Percentiles rank a stretch among this genome's conserved stretches.
These are phyloP conservation scores for Calonectris borealis DNA, from an alignment of 2,113 vertebrate species.

Conservation along the genomic window DNA sequence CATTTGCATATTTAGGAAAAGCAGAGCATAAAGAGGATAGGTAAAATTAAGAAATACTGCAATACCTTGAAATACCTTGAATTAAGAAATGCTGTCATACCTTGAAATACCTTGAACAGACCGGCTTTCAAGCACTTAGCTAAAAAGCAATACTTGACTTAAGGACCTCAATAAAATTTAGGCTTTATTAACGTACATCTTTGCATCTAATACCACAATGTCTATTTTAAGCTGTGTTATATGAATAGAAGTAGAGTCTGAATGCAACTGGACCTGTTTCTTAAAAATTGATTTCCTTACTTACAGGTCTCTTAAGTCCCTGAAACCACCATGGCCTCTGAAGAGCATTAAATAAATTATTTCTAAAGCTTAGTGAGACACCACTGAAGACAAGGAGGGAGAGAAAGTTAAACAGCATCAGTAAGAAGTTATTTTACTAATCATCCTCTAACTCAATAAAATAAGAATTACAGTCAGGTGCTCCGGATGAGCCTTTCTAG, in stretches of 20 bases:
- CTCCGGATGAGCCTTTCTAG: background rate
- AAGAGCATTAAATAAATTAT: background rate
- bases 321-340: background rate
- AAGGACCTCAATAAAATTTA: background rate
- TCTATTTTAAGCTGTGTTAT: background rate
- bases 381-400: background rate
- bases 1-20: slow-evolving; percentile 26
- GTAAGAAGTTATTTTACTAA: background rate
- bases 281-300: background rate
- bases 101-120: background rate
- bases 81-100: background rate
- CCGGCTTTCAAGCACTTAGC: background rate
- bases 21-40: background rate
- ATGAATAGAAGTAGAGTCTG: background rate
- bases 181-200: background rate
- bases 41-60: background rate
- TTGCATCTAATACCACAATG: background rate
- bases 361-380: background rate
- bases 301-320: background rate
- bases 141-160: background rate
- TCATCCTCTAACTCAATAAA: background rate
- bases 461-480: background rate
- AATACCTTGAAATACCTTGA: background rate
- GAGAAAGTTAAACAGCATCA: background rate
- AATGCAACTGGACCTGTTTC: background rate